Evolutionary conservation across 2,888 invertebrate species (phyloP).

Genomic region (Ceratothoa steindachneri): DNA sequence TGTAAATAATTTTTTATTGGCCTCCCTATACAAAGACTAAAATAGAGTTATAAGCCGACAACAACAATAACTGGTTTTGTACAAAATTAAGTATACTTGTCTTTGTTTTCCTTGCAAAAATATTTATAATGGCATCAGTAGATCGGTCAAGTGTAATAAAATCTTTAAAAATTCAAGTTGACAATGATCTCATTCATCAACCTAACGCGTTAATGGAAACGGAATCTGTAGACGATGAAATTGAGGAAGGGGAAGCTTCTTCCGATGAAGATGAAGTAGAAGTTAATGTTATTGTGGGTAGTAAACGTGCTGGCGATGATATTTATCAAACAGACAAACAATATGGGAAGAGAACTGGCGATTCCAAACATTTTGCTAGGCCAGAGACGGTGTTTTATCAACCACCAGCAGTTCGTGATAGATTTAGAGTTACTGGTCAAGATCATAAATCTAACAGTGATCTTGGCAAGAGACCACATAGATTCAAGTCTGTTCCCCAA

Average conservation of each 20-base stretch:
- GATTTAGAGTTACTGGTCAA: not conserved
- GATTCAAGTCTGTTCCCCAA: too few relatives aligned
- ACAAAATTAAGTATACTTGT: too few relatives aligned
- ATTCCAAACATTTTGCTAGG: not conserved
- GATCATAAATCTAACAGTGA: not conserved
- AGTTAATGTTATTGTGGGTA: conserved; percentile 28
- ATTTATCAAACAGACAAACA: not conserved
- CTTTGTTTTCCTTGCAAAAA: too few relatives aligned
- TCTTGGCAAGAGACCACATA: too few relatives aligned
- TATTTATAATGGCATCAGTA: not conserved
- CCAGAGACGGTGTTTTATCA: not conserved
- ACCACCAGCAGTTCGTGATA: not conserved
- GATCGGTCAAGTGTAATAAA: not conserved
- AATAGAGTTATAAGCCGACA: too few relatives aligned
- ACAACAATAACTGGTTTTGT: too few relatives aligned
- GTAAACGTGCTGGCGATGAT: not conserved
- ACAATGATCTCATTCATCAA: not conserved
- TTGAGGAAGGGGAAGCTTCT: conserved; percentile 36
- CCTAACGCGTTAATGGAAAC: not conserved
- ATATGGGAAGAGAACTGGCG: not conserved
- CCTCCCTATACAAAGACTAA: too few relatives aligned
- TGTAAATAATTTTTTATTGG: too few relatives aligned
- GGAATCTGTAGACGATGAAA: conserved; percentile 22
- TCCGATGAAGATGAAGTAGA: conserved; percentile 31
- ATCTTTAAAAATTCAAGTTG: conserved; percentile 5